Evolutionary conservation across 2,113 vertebrate species (phyloP), one percentile per base, ranked within the genome.

Genomic region (Rhadina sibilatrix): DNA sequence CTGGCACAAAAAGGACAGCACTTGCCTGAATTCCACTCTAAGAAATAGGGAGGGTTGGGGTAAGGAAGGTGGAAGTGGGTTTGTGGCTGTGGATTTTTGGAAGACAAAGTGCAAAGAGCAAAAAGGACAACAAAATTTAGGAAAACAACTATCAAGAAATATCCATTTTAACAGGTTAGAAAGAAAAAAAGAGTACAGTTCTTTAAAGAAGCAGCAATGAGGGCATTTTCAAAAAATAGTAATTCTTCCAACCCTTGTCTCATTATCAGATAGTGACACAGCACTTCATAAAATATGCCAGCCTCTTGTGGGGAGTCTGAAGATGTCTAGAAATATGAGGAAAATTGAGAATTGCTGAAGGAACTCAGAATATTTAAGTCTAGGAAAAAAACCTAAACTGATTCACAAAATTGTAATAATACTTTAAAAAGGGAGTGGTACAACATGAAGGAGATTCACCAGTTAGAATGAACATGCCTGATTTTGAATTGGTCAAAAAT

Each of bases 81-180:
- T 25, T 47, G 27, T 53, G 64, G 57, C 37, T 35, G 10, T 60
- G 57, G 30, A 79, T 79, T 85, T 61, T 82, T 37, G 65, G 56
- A 66, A 74, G 35, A 75, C 6, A 65, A 75, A 74, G 46, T 66
- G 17, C 20, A 57, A 82, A 82, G 42, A 68, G 38, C 20, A 90
- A 71, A 68, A 59, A 59, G 1, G 5, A 37, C 3, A 3, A n/a
- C 0, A 0, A 30, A 50, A 38, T 89, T 80, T 19, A 74, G 46
- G 54, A 65, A 89, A 87, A 84, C 2, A 69, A 11, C 7, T n/a
- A 50, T 57, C 25, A 69, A 87, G 8, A 91, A 87, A 65, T 47
- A 46, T 38, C 1, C 33, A 57, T 40, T 82, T 78, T 82, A 80
- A 60, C 17, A 49, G 28, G 5, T 49, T 49, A 81, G 33, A 49